Conservation (phyloP, 2,888 invertebrate genomes). For the Drosophila mimica region DNA sequence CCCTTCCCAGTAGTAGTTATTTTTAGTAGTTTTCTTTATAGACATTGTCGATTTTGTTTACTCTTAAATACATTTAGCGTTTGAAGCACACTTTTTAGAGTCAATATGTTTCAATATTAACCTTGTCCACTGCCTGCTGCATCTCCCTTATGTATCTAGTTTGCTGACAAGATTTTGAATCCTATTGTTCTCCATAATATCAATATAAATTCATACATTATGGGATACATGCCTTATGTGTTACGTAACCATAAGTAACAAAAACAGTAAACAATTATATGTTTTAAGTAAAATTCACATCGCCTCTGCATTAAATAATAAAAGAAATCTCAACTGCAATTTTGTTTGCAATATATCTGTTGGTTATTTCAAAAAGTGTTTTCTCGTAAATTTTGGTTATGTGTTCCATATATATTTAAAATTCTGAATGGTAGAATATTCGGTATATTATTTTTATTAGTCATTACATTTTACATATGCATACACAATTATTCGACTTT, state of each 20-base stretch:
- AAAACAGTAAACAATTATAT: neutral
- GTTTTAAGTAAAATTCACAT: neutral
- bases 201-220: neutral
- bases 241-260: too few relatives aligned
- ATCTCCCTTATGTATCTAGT: neutral
- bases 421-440: neutral
- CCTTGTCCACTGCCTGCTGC: constrained; percentile 13
- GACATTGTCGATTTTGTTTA: constrained; percentile 13
- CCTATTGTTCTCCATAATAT: neutral
- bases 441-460: neutral
- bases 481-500: neutral
- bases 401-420: neutral
- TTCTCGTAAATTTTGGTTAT: neutral
- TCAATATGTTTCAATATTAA: neutral
- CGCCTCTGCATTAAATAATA: neutral
- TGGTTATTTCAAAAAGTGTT: neutral
- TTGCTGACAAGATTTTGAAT: constrained; percentile 3
- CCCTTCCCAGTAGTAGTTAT: neutral
- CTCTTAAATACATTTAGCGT: constrained; percentile 1
- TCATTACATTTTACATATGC: neutral
- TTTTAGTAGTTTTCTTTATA: constrained; percentile 7
- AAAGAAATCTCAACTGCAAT: neutral
- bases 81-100: constrained; percentile 3
- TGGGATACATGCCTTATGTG: neutral
- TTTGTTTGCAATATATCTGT: neutral